A percentile compares a stretch with the other conserved stretches of the same genome.
Evolutionary conservation across 1,140 invertebrate genomes (phyloP).

Genomic region (Listronotus bonariensis): DNA sequence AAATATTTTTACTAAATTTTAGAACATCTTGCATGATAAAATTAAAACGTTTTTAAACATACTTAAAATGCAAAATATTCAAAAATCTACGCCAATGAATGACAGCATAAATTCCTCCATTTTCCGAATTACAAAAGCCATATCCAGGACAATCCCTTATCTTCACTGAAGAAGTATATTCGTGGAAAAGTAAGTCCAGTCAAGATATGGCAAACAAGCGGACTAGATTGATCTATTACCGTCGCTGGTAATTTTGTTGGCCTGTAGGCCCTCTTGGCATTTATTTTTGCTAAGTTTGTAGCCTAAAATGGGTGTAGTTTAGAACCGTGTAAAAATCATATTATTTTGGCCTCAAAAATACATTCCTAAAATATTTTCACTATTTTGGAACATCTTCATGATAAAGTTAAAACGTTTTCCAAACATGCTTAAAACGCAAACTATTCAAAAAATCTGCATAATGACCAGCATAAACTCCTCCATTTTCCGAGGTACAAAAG

Average conservation of each 20-base stretch:
- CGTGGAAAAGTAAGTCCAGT: conserved; percentile 24
- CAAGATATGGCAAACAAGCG: conserved; percentile 20
- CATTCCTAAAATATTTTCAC: too few relatives aligned
- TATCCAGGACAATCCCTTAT: conserved; percentile 17
- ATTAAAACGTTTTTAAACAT: too few relatives aligned
- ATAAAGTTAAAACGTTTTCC: too few relatives aligned
- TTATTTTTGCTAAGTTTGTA: conserved; percentile 27
- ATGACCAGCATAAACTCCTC: background rate
- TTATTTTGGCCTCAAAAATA: too few relatives aligned
- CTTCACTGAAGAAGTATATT: conserved; percentile 16
- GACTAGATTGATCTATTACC: conserved; percentile 24
- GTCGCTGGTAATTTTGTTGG: conserved; percentile 26
- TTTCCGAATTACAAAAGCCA: conserved; percentile 8
- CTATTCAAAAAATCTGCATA: background rate
- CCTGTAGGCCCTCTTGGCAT: conserved; percentile 17
- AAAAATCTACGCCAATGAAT: background rate
- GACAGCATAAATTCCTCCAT: background rate
- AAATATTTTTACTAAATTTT: too few relatives aligned
- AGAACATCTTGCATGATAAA: too few relatives aligned
- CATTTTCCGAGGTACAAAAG: conserved; percentile 6
- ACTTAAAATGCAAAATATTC: too few relatives aligned
- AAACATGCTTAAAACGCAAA: too few relatives aligned
- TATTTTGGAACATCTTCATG: too few relatives aligned
- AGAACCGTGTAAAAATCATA: too few relatives aligned
- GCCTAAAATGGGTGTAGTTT: too few relatives aligned